Conservation (phyloP, 2,797 vertebrate genomes). For the Rhinogobio ventralis region DNA sequence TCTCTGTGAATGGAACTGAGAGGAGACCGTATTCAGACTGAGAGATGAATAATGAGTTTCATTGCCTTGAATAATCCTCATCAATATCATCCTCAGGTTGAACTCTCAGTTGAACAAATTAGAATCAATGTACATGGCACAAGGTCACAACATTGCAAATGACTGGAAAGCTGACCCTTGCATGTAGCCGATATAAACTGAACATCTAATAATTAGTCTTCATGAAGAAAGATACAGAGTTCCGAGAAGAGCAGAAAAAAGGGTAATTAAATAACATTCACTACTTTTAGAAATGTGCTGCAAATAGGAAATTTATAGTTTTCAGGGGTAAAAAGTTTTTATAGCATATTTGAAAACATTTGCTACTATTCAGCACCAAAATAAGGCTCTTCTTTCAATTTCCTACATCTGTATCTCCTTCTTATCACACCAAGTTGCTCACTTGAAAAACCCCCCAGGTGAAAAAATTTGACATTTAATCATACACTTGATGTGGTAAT, state of each 20-base stretch:
- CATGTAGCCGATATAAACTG: background rate
- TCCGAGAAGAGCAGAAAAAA: background rate
- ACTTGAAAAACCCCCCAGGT: slow-evolving; percentile 51
- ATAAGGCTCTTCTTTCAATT: slow-evolving; percentile 21
- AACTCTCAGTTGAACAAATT: background rate
- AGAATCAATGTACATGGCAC: background rate
- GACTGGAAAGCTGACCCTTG: background rate
- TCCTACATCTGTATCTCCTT: slow-evolving; percentile 9
- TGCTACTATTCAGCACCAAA: background rate
- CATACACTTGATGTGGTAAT: slow-evolving; percentile 55
- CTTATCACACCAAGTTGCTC: slow-evolving; percentile 31
- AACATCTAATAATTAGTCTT: background rate
- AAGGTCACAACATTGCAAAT: background rate
- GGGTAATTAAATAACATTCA: background rate
- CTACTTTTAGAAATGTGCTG: background rate
- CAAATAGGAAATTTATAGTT: background rate
- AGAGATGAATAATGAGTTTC: slow-evolving; percentile 49
- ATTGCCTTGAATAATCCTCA: slow-evolving; percentile 35
- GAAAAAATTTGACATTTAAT: slow-evolving; percentile 55
- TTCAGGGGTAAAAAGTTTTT: background rate
- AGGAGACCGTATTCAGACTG: slow-evolving; percentile 46
- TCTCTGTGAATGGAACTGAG: slow-evolving; percentile 44
- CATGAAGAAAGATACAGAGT: background rate
- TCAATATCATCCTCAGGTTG: slow-evolving; percentile 33
- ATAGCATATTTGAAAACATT: background rate